These are phyloP conservation scores for Chrysaora quinquecirrha DNA, from an alignment of 30 jellyfish, hydroid and myxozoan genomes.

Conservation along the genomic window DNA sequence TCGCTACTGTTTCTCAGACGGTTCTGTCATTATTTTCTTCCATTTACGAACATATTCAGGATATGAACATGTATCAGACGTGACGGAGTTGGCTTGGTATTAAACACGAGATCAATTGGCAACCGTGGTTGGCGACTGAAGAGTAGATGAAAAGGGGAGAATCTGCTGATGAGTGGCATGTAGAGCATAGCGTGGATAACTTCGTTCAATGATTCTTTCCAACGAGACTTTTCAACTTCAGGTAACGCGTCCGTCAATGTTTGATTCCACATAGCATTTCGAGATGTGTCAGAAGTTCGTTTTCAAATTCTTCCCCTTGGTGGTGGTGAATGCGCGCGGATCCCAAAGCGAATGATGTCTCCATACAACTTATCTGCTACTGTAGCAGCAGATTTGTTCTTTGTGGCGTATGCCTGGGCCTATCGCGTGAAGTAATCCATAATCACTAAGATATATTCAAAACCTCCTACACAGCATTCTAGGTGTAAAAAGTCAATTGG, in stretches of 20 bases:
- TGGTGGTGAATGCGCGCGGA: slow-evolving; percentile 35
- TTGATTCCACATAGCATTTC: slow-evolving; percentile 5
- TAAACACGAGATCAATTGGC: slow-evolving; percentile 36
- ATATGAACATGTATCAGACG: background rate
- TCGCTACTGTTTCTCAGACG: no score
- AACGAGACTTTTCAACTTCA: slow-evolving; percentile 18
- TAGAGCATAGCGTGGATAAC: slow-evolving; percentile 19
- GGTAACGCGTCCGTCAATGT: slow-evolving; percentile 26
- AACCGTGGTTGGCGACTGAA: slow-evolving; percentile 37
- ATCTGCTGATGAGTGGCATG: slow-evolving; percentile 2
- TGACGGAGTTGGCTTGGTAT: slow-evolving; percentile 3
- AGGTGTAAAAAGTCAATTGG: slow-evolving; percentile 42
- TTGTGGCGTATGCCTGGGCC: slow-evolving; percentile 43
- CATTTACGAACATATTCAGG: slow-evolving; percentile 23
- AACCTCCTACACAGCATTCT: slow-evolving; percentile 21
- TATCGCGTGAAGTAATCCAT: slow-evolving; percentile 43
- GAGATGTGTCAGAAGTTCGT: background rate
- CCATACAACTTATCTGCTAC: slow-evolving; percentile 20
- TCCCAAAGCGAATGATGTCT: slow-evolving; percentile 23
- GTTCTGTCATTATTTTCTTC: slow-evolving; percentile 40
- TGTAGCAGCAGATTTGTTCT: slow-evolving; percentile 25
- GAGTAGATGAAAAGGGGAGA: slow-evolving; percentile 19
- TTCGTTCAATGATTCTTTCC: slow-evolving; percentile 1
- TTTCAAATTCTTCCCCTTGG: slow-evolving; percentile 40
- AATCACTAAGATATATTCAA: slow-evolving; percentile 43